Evolutionary conservation across 1,140 invertebrate species (phyloP).

Genomic region (Camponotus pennsylvanicus): DNA sequence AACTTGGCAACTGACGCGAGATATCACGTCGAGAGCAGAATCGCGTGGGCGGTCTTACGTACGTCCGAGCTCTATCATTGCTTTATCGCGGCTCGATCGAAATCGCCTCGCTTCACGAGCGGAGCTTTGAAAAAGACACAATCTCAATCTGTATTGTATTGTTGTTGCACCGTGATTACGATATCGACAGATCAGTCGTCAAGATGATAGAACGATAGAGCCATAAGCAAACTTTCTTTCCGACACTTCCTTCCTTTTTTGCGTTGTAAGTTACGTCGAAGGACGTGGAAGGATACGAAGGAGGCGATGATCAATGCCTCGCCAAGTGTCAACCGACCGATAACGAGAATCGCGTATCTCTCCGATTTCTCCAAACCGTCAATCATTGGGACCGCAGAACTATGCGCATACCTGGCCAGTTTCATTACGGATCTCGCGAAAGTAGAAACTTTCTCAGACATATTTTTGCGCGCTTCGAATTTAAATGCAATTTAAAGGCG

Average conservation of each 20-base stretch:
- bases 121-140: neutral
- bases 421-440: constrained; percentile 50
- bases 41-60: constrained; percentile 64
- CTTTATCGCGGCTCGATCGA: constrained; percentile 63
- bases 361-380: constrained; percentile 59
- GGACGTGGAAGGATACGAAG: constrained; percentile 57
- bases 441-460: constrained; percentile 54
- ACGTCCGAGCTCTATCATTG: constrained; percentile 54
- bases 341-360: constrained; percentile 32
- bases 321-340: constrained; percentile 40
- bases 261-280: neutral
- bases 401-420: constrained; percentile 24
- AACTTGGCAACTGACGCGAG: constrained; percentile 42
- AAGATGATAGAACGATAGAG: constrained; percentile 50
- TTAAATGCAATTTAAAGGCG: neutral
- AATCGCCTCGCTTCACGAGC: constrained; percentile 4
- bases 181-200: constrained; percentile 39
- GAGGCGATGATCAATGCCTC: constrained; percentile 60
- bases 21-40: constrained; percentile 26
- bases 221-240: neutral
- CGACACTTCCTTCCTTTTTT: constrained; percentile 14
- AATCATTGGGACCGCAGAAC: constrained; percentile 15
- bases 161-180: constrained; percentile 25
- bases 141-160: constrained; percentile 9
- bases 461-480: constrained; percentile 14